These are phyloP conservation scores for Sebastolobus alascanus DNA, from an alignment of 2,797 vertebrate species.

Conservation along the genomic window DNA sequence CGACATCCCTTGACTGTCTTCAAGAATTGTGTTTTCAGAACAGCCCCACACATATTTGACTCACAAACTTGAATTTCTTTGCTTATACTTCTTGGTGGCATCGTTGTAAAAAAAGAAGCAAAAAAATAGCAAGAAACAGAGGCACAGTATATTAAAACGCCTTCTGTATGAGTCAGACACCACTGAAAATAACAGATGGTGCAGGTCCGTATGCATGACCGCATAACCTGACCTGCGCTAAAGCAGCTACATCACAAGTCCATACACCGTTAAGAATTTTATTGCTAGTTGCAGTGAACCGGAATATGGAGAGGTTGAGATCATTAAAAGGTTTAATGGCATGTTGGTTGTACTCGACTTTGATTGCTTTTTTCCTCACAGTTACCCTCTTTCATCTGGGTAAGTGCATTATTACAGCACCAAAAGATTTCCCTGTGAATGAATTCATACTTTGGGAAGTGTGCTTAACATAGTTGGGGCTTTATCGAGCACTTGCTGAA, in stretches of 20 bases:
- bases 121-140: neutral
- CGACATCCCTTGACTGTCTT: neutral
- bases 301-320: conserved; percentile 60
- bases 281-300: conserved; percentile 72
- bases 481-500: conserved; percentile 1
- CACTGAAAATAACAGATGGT: conserved; percentile 61
- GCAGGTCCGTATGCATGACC: conserved; percentile 41
- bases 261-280: conserved; percentile 63
- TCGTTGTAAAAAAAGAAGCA: neutral
- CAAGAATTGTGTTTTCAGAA: neutral
- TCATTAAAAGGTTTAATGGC: conserved; percentile 68
- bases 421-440: conserved; percentile 8
- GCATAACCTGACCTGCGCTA: conserved; percentile 61
- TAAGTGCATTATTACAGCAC: conserved; percentile 37
- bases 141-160: neutral
- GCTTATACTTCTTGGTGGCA: neutral
- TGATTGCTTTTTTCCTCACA: conserved; percentile 52
- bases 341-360: conserved; percentile 54
- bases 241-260: conserved; percentile 60
- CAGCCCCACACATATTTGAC: neutral
- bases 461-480: conserved; percentile 9
- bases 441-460: conserved; percentile 8
- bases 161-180: conserved; percentile 42
- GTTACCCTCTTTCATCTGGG: conserved; percentile 28
- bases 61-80: neutral